Conservation (phyloP, 1,140 invertebrate species). For the Megathymus violae region DNA sequence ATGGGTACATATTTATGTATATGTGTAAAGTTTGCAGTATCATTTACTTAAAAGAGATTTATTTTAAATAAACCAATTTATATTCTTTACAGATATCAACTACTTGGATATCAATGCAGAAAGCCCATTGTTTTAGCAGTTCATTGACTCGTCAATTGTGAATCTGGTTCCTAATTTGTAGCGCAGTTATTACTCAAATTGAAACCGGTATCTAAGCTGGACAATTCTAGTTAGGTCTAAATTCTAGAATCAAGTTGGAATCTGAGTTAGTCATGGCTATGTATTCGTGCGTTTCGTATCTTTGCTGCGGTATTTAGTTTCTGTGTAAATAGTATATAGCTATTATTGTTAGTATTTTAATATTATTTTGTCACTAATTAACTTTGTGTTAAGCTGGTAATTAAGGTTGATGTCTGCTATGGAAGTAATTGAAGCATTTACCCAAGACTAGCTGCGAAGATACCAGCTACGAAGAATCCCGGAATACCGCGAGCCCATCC, state of each 20-base stretch:
- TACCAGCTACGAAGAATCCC: conserved; percentile 95
- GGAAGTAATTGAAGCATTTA: too few relatives aligned
- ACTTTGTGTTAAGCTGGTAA: too few relatives aligned
- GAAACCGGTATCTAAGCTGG: conserved; percentile 69
- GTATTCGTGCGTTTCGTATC: conserved; percentile 46
- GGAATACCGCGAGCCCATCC: conserved; percentile 89
- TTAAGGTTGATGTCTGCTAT: too few relatives aligned
- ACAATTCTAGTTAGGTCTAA: conserved; percentile 64
- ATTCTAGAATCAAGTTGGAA: conserved; percentile 47
- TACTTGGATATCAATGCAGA: background rate
- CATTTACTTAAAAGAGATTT: too few relatives aligned
- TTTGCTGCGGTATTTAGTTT: conserved; percentile 6
- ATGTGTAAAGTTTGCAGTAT: too few relatives aligned
- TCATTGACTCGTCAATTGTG: conserved; percentile 11
- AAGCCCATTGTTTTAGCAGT: background rate
- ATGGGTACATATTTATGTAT: too few relatives aligned
- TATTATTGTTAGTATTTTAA: too few relatives aligned
- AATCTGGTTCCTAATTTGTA: conserved; percentile 31
- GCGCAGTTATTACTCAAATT: conserved; percentile 49
- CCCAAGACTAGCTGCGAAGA: conserved; percentile 88
- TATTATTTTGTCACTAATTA: too few relatives aligned
- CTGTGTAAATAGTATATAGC: too few relatives aligned
- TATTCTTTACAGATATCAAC: too few relatives aligned
- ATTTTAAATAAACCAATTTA: too few relatives aligned
- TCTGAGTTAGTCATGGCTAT: conserved; percentile 51